Evolutionary conservation across 2,888 invertebrate genomes (phyloP), one percentile per base, ranked within the genome.

Genomic region (Julus scandinavius): DNA sequence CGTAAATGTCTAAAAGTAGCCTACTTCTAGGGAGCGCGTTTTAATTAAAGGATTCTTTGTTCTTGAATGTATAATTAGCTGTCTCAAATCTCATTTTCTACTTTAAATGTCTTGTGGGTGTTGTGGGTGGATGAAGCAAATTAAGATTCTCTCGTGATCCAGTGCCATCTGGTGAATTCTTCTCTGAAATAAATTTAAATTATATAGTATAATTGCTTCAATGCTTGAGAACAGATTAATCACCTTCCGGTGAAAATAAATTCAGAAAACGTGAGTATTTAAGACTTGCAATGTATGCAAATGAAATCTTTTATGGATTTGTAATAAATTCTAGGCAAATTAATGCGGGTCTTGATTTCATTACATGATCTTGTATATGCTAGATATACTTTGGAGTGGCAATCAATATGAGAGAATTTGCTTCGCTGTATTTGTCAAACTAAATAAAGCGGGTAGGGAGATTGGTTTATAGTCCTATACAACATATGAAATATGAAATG

Each of bases 51-150:
- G 80, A 80, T 80, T 80, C 80, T 80, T 80, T 80, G 80, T 80
- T 80, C 80, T 80, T 80, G 80, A 80, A 80, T 80, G 80, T 80
- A 80, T 80, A 80, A 80, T 80, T 80, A 80, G 80, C 80, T 80
- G 38, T 80, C 80, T 80, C 80, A 38, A 80, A 80, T 80, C 80
- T 80, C 38, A 80, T 80, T 80, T 80, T 80, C 80, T 80, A 40
- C 80, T 38, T 80, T 38, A 80, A 80, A 80, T 80, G 72, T 80
- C 80, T 80, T 38, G 13, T 72, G 63, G 63, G 63, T 72, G 63
- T 20, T 20, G 20, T 15, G 80, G 38, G 80, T 40, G 38, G 80
- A 38, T 15, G 2, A 11, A 29, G 29, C 80, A 80, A 80, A 80
- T 38, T 80, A 38, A 40, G 80, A 40, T 38, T 0, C 38, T 11